These are phyloP conservation scores for Galbula dea DNA, from an alignment of 2,113 vertebrate species.

Conservation along the genomic window DNA sequence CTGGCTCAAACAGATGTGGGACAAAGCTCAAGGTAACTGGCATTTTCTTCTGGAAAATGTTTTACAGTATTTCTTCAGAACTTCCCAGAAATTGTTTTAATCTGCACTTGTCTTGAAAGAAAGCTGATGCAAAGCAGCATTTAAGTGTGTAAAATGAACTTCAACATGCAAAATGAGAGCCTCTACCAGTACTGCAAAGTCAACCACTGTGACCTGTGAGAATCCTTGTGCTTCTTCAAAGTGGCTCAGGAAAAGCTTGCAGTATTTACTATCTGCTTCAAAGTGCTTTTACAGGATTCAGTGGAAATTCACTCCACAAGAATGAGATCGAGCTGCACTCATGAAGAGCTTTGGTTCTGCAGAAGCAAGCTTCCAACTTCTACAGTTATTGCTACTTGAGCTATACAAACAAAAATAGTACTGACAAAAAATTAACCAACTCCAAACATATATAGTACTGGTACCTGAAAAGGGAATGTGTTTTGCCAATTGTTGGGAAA, in stretches of 20 bases:
- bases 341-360: conserved; percentile 53
- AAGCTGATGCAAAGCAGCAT: not conserved
- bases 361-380: conserved; percentile 34
- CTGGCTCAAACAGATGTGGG: not conserved
- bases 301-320: not conserved
- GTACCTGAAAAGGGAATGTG: conserved; percentile 18
- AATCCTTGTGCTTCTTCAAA: conserved; percentile 41
- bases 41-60: not conserved
- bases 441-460: conserved; percentile 3
- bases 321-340: conserved; percentile 35
- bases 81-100: not conserved
- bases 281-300: conserved; percentile 23
- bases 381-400: conserved; percentile 59
- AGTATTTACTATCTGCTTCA: conserved; percentile 34
- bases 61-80: not conserved
- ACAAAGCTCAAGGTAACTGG: not conserved
- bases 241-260: conserved; percentile 43
- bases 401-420: not conserved
- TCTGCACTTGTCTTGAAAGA: not conserved
- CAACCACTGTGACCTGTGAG: not conserved
- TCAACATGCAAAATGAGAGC: conserved; percentile 2
- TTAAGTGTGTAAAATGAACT: not conserved
- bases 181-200: conserved; percentile 18
- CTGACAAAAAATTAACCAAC: not conserved
- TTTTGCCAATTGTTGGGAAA: not conserved